Conservation (phyloP, 2,888 invertebrate species). For the Suillia variegata region DNA sequence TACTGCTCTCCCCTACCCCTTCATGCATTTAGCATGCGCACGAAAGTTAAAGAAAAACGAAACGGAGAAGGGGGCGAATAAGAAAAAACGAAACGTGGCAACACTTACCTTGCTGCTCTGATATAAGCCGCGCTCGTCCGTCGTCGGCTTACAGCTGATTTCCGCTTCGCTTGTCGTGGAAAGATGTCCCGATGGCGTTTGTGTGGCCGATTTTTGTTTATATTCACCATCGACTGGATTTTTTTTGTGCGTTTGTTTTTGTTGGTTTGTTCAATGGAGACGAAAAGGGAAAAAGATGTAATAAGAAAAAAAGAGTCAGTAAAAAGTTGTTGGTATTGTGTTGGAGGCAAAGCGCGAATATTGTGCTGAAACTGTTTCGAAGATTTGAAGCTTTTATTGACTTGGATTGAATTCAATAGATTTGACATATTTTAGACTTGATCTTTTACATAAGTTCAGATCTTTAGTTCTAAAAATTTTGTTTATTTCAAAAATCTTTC, state of each 20-base stretch:
- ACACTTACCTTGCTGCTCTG: slow-evolving; percentile 54
- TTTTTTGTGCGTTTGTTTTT: too few relatives aligned
- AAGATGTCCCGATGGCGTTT: slow-evolving; percentile 68
- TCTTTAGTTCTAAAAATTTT: too few relatives aligned
- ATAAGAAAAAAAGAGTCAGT: neutral
- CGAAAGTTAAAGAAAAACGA: slow-evolving; percentile 20
- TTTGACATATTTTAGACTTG: too few relatives aligned
- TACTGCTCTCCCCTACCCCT: neutral
- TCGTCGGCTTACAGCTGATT: slow-evolving; percentile 57
- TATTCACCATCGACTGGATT: slow-evolving; percentile 72
- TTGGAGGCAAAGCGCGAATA: too few relatives aligned
- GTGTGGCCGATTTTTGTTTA: slow-evolving; percentile 73
- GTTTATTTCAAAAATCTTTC: too few relatives aligned
- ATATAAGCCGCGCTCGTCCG: slow-evolving; percentile 50
- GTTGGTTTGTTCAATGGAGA: slow-evolving; percentile 14
- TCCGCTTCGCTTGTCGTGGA: slow-evolving; percentile 61
- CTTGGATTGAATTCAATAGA: too few relatives aligned
- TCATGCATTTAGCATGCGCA: neutral
- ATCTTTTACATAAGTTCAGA: too few relatives aligned
- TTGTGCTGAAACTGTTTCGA: too few relatives aligned
- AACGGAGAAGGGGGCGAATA: neutral
- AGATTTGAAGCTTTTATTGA: too few relatives aligned
- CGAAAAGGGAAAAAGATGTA: neutral
- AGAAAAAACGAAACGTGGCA: neutral
- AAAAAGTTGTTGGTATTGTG: too few relatives aligned